These are phyloP conservation scores for Lamellibrachia satsuma DNA, from an alignment of 2,888 invertebrate species.

Conservation along the genomic window DNA sequence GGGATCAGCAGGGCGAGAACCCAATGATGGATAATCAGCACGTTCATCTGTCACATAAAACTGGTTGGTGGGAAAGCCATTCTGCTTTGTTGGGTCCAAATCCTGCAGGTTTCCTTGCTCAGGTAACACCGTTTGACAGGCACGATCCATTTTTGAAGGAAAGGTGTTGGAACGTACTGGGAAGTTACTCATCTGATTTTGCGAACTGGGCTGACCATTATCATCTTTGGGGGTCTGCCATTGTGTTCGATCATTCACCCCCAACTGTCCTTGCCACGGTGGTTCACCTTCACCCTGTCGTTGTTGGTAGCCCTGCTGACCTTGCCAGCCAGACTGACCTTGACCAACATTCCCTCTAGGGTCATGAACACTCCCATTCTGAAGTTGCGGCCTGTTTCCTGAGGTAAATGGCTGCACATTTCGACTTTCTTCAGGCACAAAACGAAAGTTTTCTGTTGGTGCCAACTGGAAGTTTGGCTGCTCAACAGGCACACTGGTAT, in stretches of 20 bases:
- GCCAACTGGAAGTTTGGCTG: background rate
- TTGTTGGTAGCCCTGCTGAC: background rate
- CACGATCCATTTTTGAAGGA: conserved; percentile 11
- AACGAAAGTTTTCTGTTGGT: background rate
- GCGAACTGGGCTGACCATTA: background rate
- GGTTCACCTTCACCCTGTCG: background rate
- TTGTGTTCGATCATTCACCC: background rate
- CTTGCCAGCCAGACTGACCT: conserved; percentile 17
- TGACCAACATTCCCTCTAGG: background rate
- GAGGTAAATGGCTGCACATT: background rate
- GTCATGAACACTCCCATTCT: background rate
- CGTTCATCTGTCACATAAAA: background rate
- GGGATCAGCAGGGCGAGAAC: conserved; percentile 4
- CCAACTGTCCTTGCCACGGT: conserved; percentile 3
- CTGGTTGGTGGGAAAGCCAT: conserved; percentile 2
- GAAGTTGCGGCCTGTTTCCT: background rate
- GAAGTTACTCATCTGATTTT: conserved; percentile 13
- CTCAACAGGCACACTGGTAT: background rate
- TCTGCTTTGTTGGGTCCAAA: background rate
- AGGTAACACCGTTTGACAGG: background rate
- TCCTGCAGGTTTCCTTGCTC: background rate
- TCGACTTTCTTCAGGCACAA: background rate
- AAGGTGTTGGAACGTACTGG: background rate
- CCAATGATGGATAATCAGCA: background rate
- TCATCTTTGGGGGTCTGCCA: background rate